Percentiles rank a stretch among this genome's conserved stretches.
Conservation (phyloP, 2,797 vertebrate species). For the Okamejei kenojei region DNA sequence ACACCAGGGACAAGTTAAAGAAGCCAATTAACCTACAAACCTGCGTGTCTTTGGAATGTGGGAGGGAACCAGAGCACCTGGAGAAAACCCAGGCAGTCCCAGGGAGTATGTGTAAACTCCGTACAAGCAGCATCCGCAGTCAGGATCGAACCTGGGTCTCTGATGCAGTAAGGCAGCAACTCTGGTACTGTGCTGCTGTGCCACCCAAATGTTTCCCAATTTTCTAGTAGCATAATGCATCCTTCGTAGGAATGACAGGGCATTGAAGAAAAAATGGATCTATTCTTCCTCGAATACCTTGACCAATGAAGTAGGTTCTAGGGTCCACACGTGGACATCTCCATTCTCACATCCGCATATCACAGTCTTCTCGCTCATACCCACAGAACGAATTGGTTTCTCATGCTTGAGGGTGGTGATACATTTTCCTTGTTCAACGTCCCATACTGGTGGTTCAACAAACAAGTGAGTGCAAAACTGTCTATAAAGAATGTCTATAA, state of each 20-base stretch:
- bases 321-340: constrained; percentile 71
- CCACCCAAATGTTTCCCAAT: not conserved
- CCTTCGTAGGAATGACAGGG: not conserved
- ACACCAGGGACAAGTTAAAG: no score
- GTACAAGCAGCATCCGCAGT: no score
- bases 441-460: constrained; percentile 66
- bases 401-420: constrained; percentile 68
- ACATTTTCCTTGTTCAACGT: constrained; percentile 60
- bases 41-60: no score
- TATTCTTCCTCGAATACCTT: constrained; percentile 57
- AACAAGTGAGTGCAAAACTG: not conserved
- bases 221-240: not conserved
- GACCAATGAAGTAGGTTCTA: constrained; percentile 53
- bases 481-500: not conserved
- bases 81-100: no score
- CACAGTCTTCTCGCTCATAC: constrained; percentile 54
- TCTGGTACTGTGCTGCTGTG: no score
- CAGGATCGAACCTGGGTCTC: no score
- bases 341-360: constrained; percentile 72
- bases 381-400: constrained; percentile 61
- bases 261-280: not conserved
- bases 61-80: no score
- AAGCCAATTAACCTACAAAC: no score
- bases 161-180: no score
- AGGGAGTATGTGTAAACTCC: no score